These are phyloP conservation scores for Neodiprion lecontei DNA, from an alignment of 1,140 invertebrate species.

Conservation along the genomic window DNA sequence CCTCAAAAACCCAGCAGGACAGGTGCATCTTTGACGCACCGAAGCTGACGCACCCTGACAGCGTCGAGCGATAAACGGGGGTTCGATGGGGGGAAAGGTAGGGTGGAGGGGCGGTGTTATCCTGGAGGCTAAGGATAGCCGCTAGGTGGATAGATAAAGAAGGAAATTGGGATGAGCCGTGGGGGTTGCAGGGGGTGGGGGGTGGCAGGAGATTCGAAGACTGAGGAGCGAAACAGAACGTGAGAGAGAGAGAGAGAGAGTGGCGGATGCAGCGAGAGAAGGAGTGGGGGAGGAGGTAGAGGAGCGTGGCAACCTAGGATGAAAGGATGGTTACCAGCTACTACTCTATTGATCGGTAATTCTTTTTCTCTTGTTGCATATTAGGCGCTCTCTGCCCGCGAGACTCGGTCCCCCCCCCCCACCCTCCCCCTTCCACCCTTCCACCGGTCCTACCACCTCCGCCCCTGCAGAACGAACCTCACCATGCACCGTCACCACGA, in stretches of 20 bases:
- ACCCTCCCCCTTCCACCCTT: constrained; percentile 25
- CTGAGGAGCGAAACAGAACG: constrained; percentile 26
- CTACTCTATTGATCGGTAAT: constrained; percentile 64
- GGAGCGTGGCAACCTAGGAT: constrained; percentile 51
- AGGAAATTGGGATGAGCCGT: constrained; percentile 5
- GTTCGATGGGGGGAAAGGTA: not conserved
- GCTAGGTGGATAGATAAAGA: constrained; percentile 5
- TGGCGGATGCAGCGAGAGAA: constrained; percentile 28
- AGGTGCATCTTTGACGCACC: not conserved
- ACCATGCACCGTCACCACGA: not conserved
- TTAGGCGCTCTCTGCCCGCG: constrained; percentile 56
- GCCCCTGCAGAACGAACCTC: constrained; percentile 17
- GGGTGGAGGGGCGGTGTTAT: not conserved
- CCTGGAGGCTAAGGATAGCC: not conserved
- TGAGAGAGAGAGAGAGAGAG: constrained; percentile 15
- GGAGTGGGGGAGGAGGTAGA: constrained; percentile 48
- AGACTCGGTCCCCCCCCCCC: constrained; percentile 16
- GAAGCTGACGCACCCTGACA: not conserved
- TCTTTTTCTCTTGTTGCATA: constrained; percentile 64
- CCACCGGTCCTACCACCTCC: constrained; percentile 24
- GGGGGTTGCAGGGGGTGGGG: constrained; percentile 36
- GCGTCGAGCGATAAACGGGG: not conserved
- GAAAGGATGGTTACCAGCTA: constrained; percentile 63
- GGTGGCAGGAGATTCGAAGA: constrained; percentile 27
- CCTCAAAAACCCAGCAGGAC: no score